These are phyloP conservation scores for Aldabrachelys gigantea DNA, from an alignment of 2,113 vertebrate genomes.

Conservation along the genomic window DNA sequence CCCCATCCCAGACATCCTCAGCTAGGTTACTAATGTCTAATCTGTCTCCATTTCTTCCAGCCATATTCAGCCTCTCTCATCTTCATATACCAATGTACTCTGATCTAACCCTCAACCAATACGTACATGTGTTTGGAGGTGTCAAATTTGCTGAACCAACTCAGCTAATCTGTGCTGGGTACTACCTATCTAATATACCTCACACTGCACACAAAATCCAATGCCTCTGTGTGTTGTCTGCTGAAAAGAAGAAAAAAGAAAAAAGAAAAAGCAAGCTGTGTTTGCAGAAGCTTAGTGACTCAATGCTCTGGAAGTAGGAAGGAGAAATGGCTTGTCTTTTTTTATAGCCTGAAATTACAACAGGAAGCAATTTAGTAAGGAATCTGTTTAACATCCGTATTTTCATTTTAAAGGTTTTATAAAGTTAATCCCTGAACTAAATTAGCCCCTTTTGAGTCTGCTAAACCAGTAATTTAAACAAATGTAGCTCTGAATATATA, in stretches of 20 bases:
- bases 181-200: slow-evolving; percentile 1
- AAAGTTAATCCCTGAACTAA: background rate
- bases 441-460: slow-evolving; percentile 38
- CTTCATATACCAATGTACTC: background rate
- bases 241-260: background rate
- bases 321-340: rapidly evolving
- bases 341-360: background rate
- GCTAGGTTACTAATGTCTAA: background rate
- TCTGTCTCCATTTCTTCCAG: background rate
- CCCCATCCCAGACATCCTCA: background rate
- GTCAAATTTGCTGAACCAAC: slow-evolving; percentile 4
- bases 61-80: background rate
- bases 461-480: background rate
- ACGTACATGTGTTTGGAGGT: background rate
- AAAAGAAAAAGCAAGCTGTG: background rate
- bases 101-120: background rate
- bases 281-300: background rate
- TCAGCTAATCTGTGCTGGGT: background rate
- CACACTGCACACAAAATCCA: background rate
- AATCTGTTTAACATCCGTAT: background rate
- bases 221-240: background rate
- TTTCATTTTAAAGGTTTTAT: background rate
- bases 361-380: background rate
- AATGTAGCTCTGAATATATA: background rate
- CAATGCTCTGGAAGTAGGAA: background rate